Percentiles rank a stretch among this genome's conserved stretches.
These are phyloP conservation scores for Pteropus alecto DNA, from an alignment of 2,113 vertebrate genomes.

Conservation along the genomic window DNA sequence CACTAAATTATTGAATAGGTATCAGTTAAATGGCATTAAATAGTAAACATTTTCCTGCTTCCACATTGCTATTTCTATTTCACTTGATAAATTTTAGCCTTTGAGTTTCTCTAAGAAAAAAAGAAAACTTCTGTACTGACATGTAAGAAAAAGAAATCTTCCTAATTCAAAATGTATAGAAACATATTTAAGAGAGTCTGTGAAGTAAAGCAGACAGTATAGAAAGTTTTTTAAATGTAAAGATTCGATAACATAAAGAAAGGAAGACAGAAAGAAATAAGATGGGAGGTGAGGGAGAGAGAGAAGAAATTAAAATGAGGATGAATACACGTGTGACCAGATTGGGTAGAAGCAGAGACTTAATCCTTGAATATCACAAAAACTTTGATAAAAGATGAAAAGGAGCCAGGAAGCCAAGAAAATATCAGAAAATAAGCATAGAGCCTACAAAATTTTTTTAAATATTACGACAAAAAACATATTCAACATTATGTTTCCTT, in stretches of 20 bases:
- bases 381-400: constrained; percentile 4
- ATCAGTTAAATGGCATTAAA: neutral
- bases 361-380: neutral
- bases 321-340: neutral
- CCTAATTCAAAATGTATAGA: neutral
- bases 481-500: neutral
- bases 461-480: constrained; percentile 12
- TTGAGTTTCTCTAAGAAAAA: neutral
- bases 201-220: neutral
- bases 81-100: neutral
- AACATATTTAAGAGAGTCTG: constrained; percentile 23
- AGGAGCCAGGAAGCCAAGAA: neutral
- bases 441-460: neutral
- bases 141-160: neutral
- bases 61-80: constrained; percentile 26
- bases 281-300: neutral
- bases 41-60: neutral
- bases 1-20: neutral
- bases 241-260: neutral
- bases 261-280: neutral
- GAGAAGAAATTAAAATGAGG: constrained; percentile 16
- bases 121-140: neutral
- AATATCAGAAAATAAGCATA: neutral
- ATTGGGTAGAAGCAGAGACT: neutral
- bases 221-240: neutral